These are phyloP conservation scores for Nycticebus coucang DNA, from an alignment of 2,113 vertebrate genomes.

Conservation along the genomic window DNA sequence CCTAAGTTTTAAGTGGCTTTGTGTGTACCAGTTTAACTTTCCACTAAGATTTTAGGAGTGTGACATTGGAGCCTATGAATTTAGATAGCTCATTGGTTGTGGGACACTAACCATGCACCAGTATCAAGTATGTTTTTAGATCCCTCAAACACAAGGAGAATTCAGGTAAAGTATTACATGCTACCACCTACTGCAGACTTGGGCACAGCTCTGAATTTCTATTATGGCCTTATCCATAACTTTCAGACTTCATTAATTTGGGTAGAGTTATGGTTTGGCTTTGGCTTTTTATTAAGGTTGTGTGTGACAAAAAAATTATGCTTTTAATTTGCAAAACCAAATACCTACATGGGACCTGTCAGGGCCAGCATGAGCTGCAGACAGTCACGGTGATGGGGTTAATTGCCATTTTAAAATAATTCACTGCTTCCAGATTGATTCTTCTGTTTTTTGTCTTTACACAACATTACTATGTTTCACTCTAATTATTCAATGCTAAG, in stretches of 20 bases:
- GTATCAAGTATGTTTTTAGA: conserved; percentile 84
- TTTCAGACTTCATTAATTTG: conserved; percentile 87
- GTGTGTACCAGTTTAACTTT: conserved; percentile 84
- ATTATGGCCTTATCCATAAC: conserved; percentile 83
- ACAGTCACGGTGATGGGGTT: conserved; percentile 84
- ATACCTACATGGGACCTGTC: conserved; percentile 80
- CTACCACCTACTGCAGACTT: conserved; percentile 73
- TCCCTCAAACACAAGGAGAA: conserved; percentile 83
- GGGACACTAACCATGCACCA: conserved; percentile 86
- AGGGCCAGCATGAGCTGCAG: conserved; percentile 77
- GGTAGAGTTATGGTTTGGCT: conserved; percentile 83
- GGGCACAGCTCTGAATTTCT: conserved; percentile 83
- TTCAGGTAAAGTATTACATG: conserved; percentile 80
- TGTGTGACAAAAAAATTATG: conserved; percentile 84
- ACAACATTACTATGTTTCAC: conserved; percentile 86
- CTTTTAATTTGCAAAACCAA: conserved; percentile 85
- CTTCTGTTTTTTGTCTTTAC: conserved; percentile 82
- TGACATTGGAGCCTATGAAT: conserved; percentile 89
- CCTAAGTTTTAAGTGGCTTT: conserved; percentile 79
- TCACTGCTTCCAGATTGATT: conserved; percentile 85
- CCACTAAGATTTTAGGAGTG: conserved; percentile 85
- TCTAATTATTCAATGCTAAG: conserved; percentile 89
- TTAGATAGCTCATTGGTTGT: conserved; percentile 92
- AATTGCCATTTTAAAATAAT: conserved; percentile 88
- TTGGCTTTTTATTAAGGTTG: conserved; percentile 82